Evolutionary conservation across 2,113 vertebrate species (phyloP), one percentile per base, ranked within the genome.

Genomic region (Festucalex cinctus): DNA sequence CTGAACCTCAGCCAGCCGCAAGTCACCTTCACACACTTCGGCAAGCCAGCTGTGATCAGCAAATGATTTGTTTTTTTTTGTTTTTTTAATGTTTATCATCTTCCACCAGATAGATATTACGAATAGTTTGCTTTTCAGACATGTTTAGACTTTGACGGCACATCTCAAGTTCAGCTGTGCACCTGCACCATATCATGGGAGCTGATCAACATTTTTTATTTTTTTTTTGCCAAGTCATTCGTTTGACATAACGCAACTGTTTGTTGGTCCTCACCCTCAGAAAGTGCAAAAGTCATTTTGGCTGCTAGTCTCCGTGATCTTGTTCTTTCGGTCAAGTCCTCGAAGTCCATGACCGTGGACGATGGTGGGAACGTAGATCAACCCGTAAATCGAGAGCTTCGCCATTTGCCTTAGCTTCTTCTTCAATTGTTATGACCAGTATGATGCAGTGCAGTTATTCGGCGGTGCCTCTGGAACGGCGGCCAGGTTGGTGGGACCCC

Each of bases 1-100:
- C 77, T 49, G 71, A 75, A 76, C 66, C n/a, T 36, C 69, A 43
- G 43, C 54, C 48, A 19, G 36, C 6, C 39, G 37, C 32, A 16
- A 32, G 17, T 58, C 56, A 62, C 59, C 59, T 62, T 24, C 2
- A 62, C 59, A 2, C 59, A 24, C n/a, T 62, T 41, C 14, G 13
- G 20, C 59, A 16, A 41, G 20, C 36, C 59, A 16, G 59, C 35
- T 61, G 36, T 19, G 36, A 41, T 62, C 59, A 62, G 26, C 54
- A 32, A 57, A 32, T 57, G 26, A 26, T 57, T 57, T 32, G 8
- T 57, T 32, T 57, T 56, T 0, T 43, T 57, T 32, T 5, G 28
- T 56, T 56, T 13, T 56, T 54, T n/a, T n/a, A n/a, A 13, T 39
- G 35, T 37, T 60, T 62, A 12, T 24, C 60, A 43, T 9, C n/a